These are phyloP conservation scores for Latheticus oryzae DNA, from an alignment of 2,888 invertebrate species.

Conservation along the genomic window DNA sequence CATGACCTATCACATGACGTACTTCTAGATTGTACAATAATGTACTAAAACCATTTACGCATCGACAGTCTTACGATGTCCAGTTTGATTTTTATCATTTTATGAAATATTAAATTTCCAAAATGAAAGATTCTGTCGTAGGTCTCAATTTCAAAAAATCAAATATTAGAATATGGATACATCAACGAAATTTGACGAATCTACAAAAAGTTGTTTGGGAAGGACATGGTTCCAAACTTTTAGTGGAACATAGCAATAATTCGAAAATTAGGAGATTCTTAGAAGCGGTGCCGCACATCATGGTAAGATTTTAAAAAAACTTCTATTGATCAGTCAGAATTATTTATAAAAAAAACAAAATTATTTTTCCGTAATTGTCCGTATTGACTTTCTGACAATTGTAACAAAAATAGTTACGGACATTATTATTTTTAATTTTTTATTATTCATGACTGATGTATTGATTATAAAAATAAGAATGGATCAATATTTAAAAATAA, in stretches of 20 bases:
- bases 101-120: constrained; percentile 2
- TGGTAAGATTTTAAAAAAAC: constrained; percentile 72
- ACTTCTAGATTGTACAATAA: constrained; percentile 8
- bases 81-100: no score
- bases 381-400: no score
- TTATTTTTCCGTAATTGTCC: no score
- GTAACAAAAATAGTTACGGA: no score
- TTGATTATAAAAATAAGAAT: constrained; percentile 40
- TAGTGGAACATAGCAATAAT: constrained; percentile 87
- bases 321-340: no score
- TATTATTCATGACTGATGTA: constrained; percentile 7
- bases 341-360: no score
- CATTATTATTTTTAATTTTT: no score
- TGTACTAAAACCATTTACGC: constrained; percentile 2
- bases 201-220: constrained; percentile 91
- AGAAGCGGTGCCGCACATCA: constrained; percentile 92
- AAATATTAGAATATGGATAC: constrained; percentile 95
- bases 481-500: no score
- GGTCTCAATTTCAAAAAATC: constrained; percentile 74
- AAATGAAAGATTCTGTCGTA: constrained; percentile 59
- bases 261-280: constrained; percentile 85
- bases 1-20: constrained; percentile 54
- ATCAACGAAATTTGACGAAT: constrained; percentile 88
- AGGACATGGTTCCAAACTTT: constrained; percentile 86
- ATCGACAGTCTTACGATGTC: constrained; percentile 1